Evolutionary conservation across 2,113 vertebrate genomes (phyloP), one percentile per base, ranked within the genome.

Genomic region (Solea senegalensis): DNA sequence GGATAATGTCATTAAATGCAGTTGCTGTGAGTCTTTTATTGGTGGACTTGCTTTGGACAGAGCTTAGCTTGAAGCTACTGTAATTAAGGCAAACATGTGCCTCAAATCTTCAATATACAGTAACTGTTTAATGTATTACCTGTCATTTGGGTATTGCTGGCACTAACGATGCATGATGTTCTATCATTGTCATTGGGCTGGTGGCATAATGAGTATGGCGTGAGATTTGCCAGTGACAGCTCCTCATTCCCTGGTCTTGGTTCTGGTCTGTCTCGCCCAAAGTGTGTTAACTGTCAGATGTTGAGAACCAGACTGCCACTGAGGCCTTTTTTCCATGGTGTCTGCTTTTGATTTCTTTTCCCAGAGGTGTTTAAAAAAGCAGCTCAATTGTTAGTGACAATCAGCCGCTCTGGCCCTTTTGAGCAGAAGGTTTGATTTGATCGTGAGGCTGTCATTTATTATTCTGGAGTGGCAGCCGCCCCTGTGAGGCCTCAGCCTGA

Each of bases 401-500:
- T 96, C 95, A 95, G 93, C 90, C 86, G 89, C 90, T 94, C 90
- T 86, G 90, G 90, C 93, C 94, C 94, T 94, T 90, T 91, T 76
- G 91, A 92, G 93, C 94, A 94, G 92, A 93, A 93, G 94, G 94
- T 95, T 95, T 96, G 95, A 96, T 97, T 95, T 95, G 95, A 97
- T 96, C 92, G 90, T 78, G 87, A 90, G 93, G 88, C 94, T 95
- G 94, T 95, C 94, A 93, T 96, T 96, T 96, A 95, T 96, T 95
- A 95, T 95, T 96, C 92, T 87, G 87, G 92, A 92, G 93, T 93
- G 72, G 93, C 91, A 81, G 95, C 94, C 76, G 74, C 84, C 83
- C 90, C 95, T 87, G 82, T 81, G 92, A 93, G 95, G 91, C 80
- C 92, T 82, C 82, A 62, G 84, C 93, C 94, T 95, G 96, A 97